Base-by-base conservation (phyloP, 2,113 vertebrate species). In the Pelecanoides urinatrix region DNA sequence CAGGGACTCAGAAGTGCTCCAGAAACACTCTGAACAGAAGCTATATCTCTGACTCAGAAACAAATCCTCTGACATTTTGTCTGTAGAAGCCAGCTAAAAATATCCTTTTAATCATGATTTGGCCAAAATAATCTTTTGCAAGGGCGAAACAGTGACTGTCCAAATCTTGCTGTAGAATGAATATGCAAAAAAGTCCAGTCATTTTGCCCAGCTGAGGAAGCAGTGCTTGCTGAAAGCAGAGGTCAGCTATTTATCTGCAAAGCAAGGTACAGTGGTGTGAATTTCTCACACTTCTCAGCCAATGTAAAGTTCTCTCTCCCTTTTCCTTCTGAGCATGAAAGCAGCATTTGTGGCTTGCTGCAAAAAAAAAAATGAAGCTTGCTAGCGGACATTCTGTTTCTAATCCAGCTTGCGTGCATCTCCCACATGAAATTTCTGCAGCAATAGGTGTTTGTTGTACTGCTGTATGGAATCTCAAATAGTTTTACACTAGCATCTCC, bases 31-130 rank as follows among this genome's bases (percentile, higher is more conserved):
- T 9, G 26, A 82, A 75, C 80, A 92, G 81, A 91, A 94, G 89
- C 55, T 62, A 0, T 38, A 15, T 53, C 86, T 95, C 77, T 96
- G 95, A 88, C 58, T 97, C 94, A 95, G 89, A 96, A 92, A 76
- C 58, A 91, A 92, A 88, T 87, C 86, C 74, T 94, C 67, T 96
- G 89, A 88, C 77, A 94, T 94, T 97, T 91, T 47, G 58, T 30
- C 80, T 76, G 74, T 23, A 50, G 92, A 92, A 92, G 63, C 29
- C 71, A 83, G 73, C 75, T 94, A 88, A 97, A 97, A 91, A 91
- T 92, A 95, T 27, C 40, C 13, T 77, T 94, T 80, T 87, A 86
- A 83, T 96, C 74, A 63, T 71, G 55, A 79, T 92, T 92, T 94
- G 86, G 84, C 74, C 80, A 94, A 91, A 92, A 85, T 50, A 86